Conservation (phyloP, 1,140 invertebrate genomes). For the Zaprionus gabonicus region DNA sequence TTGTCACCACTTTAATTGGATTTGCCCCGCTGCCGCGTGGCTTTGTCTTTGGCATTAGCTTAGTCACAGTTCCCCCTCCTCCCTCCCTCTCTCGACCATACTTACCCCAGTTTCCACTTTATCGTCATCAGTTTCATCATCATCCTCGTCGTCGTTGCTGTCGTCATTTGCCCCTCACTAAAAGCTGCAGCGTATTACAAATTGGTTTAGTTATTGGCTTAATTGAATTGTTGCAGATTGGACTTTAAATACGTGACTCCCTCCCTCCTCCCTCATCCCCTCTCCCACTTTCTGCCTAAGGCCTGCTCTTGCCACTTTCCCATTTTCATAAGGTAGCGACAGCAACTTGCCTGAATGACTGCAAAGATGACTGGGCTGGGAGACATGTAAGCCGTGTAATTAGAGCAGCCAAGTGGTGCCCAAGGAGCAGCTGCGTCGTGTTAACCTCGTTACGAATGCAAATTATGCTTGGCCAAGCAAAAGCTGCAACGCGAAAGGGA, state of each 20-base stretch:
- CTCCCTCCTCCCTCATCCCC: neutral
- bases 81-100: conserved; percentile 27
- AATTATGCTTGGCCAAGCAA: conserved; percentile 44
- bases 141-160: conserved; percentile 28
- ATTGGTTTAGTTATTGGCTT: conserved; percentile 80
- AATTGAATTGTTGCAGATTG: conserved; percentile 81
- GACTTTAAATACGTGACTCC: conserved; percentile 65
- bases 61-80: conserved; percentile 25
- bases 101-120: conserved; percentile 33
- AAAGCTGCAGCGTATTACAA: conserved; percentile 76
- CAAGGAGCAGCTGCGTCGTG: conserved; percentile 12
- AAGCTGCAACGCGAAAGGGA: conserved; percentile 1
- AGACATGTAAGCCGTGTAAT: conserved; percentile 54
- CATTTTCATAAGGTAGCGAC: conserved; percentile 49
- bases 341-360: conserved; percentile 11
- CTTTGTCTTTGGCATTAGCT: conserved; percentile 60
- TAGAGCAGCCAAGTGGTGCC: conserved; percentile 43
- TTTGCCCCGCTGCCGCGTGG: conserved; percentile 59
- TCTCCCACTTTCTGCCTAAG: neutral
- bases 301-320: conserved; percentile 30
- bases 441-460: conserved; percentile 72
- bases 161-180: conserved; percentile 47
- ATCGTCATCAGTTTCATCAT: conserved; percentile 21
- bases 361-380: conserved; percentile 6
- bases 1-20: conserved; percentile 80